These are phyloP conservation scores for Caenorhabditis doughertyi DNA, from an alignment of 2,888 invertebrate genomes.

Conservation along the genomic window DNA sequence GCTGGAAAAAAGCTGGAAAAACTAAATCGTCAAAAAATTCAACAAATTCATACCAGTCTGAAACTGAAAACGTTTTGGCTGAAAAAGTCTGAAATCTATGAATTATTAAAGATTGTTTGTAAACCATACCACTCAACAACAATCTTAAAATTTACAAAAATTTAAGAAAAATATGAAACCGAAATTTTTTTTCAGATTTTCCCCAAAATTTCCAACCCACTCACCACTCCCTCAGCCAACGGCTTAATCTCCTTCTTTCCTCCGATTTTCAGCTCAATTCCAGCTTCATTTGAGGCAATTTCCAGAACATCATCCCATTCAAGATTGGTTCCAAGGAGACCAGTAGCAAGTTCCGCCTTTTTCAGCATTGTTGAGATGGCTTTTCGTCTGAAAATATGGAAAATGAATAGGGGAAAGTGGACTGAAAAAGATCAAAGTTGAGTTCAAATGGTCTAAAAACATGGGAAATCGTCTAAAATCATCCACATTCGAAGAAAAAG, in stretches of 20 bases:
- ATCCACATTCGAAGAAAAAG: too few species aligned
- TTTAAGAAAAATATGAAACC: background rate
- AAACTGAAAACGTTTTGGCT: too few species aligned
- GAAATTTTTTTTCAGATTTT: background rate
- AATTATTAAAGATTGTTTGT: too few species aligned
- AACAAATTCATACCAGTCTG: too few species aligned
- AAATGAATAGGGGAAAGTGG: background rate
- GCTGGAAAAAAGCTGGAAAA: too few species aligned
- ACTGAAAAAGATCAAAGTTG: too few species aligned
- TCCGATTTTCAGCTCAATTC: slow-evolving; percentile 17
- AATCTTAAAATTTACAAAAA: too few species aligned
- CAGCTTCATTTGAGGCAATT: slow-evolving; percentile 19
- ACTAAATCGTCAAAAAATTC: too few species aligned
- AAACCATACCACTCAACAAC: too few species aligned
- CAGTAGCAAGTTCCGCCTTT: slow-evolving; percentile 18
- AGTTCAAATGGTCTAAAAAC: too few species aligned
- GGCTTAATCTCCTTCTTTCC: slow-evolving; percentile 45
- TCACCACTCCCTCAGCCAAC: slow-evolving; percentile 59
- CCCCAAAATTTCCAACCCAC: slow-evolving; percentile 2
- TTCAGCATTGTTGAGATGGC: slow-evolving; percentile 28
- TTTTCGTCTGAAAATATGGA: slow-evolving; percentile 15
- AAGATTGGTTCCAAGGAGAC: slow-evolving; percentile 49
- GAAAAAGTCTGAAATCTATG: too few species aligned
- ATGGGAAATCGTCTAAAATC: too few species aligned
- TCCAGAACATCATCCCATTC: slow-evolving; percentile 59